Evolutionary conservation across 2,113 vertebrate species (phyloP), one percentile per base, ranked within the genome.

Genomic region (Prionailurus bengalensis): DNA sequence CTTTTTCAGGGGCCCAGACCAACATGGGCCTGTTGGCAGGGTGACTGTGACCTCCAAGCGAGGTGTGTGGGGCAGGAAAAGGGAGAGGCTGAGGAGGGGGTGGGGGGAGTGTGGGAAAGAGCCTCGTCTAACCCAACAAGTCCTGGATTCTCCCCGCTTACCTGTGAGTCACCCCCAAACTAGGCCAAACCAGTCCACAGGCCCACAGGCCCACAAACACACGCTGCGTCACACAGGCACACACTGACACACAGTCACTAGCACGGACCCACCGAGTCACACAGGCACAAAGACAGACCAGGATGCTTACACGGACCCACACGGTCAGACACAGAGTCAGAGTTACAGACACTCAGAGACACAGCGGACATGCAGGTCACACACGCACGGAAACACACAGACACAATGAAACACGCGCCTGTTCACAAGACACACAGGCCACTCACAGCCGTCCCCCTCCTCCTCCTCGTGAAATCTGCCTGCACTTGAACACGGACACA

Each of bases 141-240:
- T 95, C 95, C 79, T 93, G 71, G 80, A 91, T 98, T 97, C 96
- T 97, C 96, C 25, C 93, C 11, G 33, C 88, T 98, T 96, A 92
- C 85, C 78, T 66, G 94, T 98, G 98, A 98, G 97, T 98, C 98
- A 98, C 97, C 97, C 97, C 94, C 86, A 95, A 98, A 97, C 98
- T 97, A 97, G 97, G 97, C 97, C 96, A 97, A 95, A 97, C 98
- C 95, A 97, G 96, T 97, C 97, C 42, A 83, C 48, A 71, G 94
- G 95, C 91, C 91, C 85, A 97, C 94, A 93, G 33, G 79, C 96
- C 70, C 53, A 65, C 95, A 98, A 94, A 89, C 45, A 63, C 85
- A 92, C 11, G 84, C 96, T 10, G 11, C 1, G 13, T 95, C 92
- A 97, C 84, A 79, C 15, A 55, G 36, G 78, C 89, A 27, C 45